A percentile compares a stretch with the other conserved stretches of the same genome.
These are phyloP conservation scores for Dysdera silvatica DNA, from an alignment of 1,140 invertebrate genomes.

Conservation along the genomic window DNA sequence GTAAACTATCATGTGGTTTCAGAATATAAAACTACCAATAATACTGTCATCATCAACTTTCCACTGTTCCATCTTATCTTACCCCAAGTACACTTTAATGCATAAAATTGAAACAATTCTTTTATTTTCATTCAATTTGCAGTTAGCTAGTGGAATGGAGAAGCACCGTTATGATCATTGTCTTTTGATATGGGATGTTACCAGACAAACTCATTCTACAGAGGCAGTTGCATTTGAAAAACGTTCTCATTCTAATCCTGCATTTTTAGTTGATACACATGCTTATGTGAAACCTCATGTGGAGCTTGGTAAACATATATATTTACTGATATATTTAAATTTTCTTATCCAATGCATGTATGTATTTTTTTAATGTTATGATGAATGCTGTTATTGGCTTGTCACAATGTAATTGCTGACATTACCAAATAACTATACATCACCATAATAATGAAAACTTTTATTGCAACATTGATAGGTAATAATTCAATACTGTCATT, in stretches of 20 bases:
- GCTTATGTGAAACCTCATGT: constrained; percentile 33
- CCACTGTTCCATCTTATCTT: neutral
- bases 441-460: too few relatives aligned
- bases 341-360: neutral
- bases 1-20: too few relatives aligned
- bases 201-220: constrained; percentile 6
- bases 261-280: constrained; percentile 14
- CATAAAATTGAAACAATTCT: neutral
- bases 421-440: too few relatives aligned
- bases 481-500: too few relatives aligned
- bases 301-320: constrained; percentile 22
- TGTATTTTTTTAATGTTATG: neutral
- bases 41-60: neutral
- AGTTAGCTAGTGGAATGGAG: constrained; percentile 73
- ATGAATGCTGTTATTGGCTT: too few relatives aligned
- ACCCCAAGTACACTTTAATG: neutral
- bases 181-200: constrained; percentile 46
- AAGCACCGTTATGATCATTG: constrained; percentile 59
- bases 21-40: too few relatives aligned
- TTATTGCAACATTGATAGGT: too few relatives aligned
- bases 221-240: constrained; percentile 31
- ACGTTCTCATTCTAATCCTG: constrained; percentile 39
- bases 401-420: too few relatives aligned
- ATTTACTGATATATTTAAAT: neutral
- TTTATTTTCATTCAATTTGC: constrained; percentile 22